A percentile compares a stretch with the other conserved stretches of the same genome.
Evolutionary conservation across 2,888 invertebrate genomes (phyloP).

Genomic region (Pristionchus japonicus): DNA sequence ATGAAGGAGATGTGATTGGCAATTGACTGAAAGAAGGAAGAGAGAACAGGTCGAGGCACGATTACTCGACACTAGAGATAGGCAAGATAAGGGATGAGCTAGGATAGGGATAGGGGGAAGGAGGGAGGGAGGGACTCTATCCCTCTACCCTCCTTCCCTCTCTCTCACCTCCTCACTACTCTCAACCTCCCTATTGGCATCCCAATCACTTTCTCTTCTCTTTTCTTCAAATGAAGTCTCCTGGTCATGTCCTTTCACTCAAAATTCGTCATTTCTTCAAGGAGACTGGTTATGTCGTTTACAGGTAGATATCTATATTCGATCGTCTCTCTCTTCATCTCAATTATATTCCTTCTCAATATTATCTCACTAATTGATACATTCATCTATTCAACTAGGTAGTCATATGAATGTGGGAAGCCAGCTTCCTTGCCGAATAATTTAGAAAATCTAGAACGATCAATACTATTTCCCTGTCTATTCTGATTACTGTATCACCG

Average conservation of each 20-base stretch:
- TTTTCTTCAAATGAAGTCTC: slow-evolving; percentile 58
- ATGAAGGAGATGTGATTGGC: background rate
- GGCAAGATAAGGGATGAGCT: slow-evolving; percentile 13
- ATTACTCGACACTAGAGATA: slow-evolving; percentile 13
- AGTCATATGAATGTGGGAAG: too few relatives aligned
- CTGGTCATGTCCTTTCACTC: slow-evolving; percentile 62
- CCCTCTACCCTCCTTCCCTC: slow-evolving; percentile 30
- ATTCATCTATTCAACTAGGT: too few relatives aligned
- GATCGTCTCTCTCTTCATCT: background rate
- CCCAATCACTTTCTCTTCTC: slow-evolving; percentile 23
- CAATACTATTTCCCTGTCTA: too few relatives aligned
- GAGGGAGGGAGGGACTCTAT: slow-evolving; percentile 8
- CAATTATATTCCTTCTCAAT: too few relatives aligned
- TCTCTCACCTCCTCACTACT: slow-evolving; percentile 12
- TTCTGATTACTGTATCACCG: too few relatives aligned
- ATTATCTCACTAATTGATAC: too few relatives aligned
- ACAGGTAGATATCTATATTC: slow-evolving; percentile 54
- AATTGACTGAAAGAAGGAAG: background rate
- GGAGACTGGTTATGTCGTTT: slow-evolving; percentile 59
- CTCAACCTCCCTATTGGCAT: background rate
- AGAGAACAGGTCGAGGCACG: slow-evolving; percentile 21
- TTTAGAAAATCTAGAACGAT: too few relatives aligned
- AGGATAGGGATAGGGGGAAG: slow-evolving; percentile 6
- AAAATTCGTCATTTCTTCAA: slow-evolving; percentile 63
- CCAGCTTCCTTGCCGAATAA: too few relatives aligned